phyloP scores from a whole-genome alignment of 2,888 invertebrate species.

The Dorcus hopei region DNA sequence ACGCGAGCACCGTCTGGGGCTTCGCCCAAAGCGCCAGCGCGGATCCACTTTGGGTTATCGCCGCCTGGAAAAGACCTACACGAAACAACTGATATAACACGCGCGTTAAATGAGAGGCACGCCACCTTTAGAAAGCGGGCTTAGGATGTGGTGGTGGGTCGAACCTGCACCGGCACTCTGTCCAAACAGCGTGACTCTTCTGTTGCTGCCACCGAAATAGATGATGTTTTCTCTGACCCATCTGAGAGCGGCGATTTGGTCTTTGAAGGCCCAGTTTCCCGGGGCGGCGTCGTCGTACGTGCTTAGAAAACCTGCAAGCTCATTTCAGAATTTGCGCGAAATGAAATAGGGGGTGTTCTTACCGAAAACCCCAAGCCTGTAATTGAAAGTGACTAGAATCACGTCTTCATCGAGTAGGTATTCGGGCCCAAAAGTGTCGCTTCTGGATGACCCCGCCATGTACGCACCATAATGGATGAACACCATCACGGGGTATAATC shows the following conservation, averaged over 20 bases:
- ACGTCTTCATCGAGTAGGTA: constrained; percentile 54
- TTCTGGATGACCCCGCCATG: constrained; percentile 50
- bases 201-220: constrained; percentile 49
- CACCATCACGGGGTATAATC: constrained; percentile 50
- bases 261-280: constrained; percentile 54
- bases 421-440: constrained; percentile 49
- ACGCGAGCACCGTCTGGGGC: constrained; percentile 34
- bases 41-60: constrained; percentile 52
- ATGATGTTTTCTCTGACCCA: constrained; percentile 51
- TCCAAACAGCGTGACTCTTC: constrained; percentile 50
- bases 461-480: constrained; percentile 56
- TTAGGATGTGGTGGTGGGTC: constrained; percentile 52
- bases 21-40: constrained; percentile 46
- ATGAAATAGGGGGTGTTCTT: constrained; percentile 6
- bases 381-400: constrained; percentile 51
- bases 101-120: background rate
- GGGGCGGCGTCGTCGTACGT: constrained; percentile 50
- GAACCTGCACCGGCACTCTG: constrained; percentile 52
- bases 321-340: background rate
- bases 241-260: constrained; percentile 49
- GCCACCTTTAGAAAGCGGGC: constrained; percentile 43
- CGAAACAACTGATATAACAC: background rate
- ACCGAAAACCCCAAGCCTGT: constrained; percentile 46
- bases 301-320: constrained; percentile 47
- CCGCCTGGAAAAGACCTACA: constrained; percentile 48